Base-by-base conservation (phyloP, 2,113 vertebrate species). In the Sceloporus tristichus region DNA sequence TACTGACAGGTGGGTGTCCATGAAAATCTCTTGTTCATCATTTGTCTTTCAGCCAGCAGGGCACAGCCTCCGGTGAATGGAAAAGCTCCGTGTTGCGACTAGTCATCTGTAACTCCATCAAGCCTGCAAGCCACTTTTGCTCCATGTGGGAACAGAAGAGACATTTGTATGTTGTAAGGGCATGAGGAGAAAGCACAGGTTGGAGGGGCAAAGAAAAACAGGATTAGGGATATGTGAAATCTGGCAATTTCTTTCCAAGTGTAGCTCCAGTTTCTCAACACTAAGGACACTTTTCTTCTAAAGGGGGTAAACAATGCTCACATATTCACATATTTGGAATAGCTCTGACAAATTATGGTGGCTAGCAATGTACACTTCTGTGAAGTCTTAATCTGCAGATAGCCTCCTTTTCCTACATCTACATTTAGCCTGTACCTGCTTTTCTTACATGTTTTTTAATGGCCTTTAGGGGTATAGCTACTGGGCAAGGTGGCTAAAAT, bases 101-200 rank as follows among this genome's bases (percentile, higher is more conserved):
- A 87, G 85, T 88, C 91, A 90, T 40, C 86, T 88, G 53, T 73
- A 91, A 91, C 84, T 87, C 88, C 78, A 83, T 42, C 76, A 48
- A 88, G 53, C n/a, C 76, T 4, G 79, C 40, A 91, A 92, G n/a
- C 78, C 65, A 2, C 0, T 87, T 90, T 87, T 76, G 85, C 78
- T 92, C 86, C 80, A 89, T 88, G 79, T 85, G 75, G 79, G 79
- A 23, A 76, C 82, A 79, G 80, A 0, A 11, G 91, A 78, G 40
- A 79, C 84, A 82, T 48, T 42, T 27, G 56, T 18, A 79, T 89
- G 75, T 91, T 38, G 89, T 53, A 29, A 74, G 75, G 40, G 84
- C 68, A 77, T 85, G 84, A 73, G 76, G 62, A 73, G 68, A 79
- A 91, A 77, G 81, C 54, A 79, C 54, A 83, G 80, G 82, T 78